These are phyloP conservation scores for Rosalia funebris DNA, from an alignment of 2,888 invertebrate species.

Conservation along the genomic window DNA sequence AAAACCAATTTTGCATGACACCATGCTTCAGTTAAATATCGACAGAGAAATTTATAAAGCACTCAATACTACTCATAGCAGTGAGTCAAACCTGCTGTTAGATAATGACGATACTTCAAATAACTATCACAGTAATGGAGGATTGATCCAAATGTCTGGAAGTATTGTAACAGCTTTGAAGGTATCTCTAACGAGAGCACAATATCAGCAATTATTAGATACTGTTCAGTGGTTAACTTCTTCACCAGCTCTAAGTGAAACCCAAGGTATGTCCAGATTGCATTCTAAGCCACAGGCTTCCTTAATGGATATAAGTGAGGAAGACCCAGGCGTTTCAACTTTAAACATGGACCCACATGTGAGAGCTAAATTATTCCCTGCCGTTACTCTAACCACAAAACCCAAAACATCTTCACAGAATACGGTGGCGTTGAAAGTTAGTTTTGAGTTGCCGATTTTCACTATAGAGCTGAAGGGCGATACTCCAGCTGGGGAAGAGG, in stretches of 20 bases:
- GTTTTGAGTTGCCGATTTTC: slow-evolving; percentile 79
- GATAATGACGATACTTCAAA: slow-evolving; percentile 50
- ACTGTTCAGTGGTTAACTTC: slow-evolving; percentile 67
- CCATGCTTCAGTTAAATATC: slow-evolving; percentile 76
- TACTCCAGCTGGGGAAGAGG: slow-evolving; percentile 74
- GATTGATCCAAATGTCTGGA: slow-evolving; percentile 72
- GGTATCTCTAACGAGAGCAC: slow-evolving; percentile 84
- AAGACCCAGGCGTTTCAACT: slow-evolving; percentile 65
- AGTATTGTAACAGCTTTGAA: slow-evolving; percentile 85
- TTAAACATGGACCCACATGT: slow-evolving; percentile 73
- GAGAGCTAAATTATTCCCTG: slow-evolving; percentile 68
- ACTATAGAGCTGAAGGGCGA: slow-evolving; percentile 82
- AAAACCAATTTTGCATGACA: slow-evolving; percentile 90
- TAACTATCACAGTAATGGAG: slow-evolving; percentile 36
- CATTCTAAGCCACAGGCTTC: slow-evolving; percentile 47
- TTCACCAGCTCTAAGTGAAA: slow-evolving; percentile 57
- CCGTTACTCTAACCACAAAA: slow-evolving; percentile 35
- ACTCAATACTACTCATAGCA: slow-evolving; percentile 48
- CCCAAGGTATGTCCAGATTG: slow-evolving; percentile 51
- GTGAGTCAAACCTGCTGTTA: slow-evolving; percentile 55
- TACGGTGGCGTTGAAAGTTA: slow-evolving; percentile 60
- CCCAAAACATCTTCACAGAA: slow-evolving; percentile 24
- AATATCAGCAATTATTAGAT: slow-evolving; percentile 90
- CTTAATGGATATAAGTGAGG: slow-evolving; percentile 62
- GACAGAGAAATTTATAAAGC: slow-evolving; percentile 54